phyloP scores from a whole-genome alignment of 2,797 vertebrate species.

The Heterohyrax brucei region DNA sequence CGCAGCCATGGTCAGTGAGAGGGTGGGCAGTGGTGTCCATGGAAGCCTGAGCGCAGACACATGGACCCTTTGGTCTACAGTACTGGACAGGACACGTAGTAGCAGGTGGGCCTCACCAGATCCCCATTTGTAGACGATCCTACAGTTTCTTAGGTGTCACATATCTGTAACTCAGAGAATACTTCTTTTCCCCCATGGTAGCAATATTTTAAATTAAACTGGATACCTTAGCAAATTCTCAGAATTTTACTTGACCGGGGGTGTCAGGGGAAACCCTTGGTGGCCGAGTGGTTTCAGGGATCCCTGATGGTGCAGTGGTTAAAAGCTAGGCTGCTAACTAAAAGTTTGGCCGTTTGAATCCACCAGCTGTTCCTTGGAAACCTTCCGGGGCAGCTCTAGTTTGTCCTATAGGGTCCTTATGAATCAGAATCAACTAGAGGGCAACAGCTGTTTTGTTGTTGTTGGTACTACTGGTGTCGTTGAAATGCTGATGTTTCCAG shows the following conservation, averaged over 20 bases:
- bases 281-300: no score
- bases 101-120: neutral
- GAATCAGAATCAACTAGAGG: no score
- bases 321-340: no score
- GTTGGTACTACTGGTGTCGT: neutral
- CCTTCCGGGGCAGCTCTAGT: no score
- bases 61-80: neutral
- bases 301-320: no score
- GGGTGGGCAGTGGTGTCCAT: neutral
- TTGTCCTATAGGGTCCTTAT: no score
- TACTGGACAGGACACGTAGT: accelerated
- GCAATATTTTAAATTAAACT: neutral
- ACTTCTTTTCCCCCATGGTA: neutral
- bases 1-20: constrained; percentile 81
- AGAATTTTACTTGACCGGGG: neutral
- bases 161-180: constrained; percentile 25
- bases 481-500: constrained; percentile 15
- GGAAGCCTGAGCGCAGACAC: neutral
- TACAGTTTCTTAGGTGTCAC: neutral
- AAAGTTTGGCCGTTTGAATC: no score
- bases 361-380: no score
- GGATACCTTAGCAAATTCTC: neutral
- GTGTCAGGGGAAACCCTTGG: neutral
- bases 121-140: neutral
- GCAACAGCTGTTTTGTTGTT: no score